A percentile compares a stretch with the other conserved stretches of the same genome.
These are phyloP conservation scores for Drosophila robusta DNA, from an alignment of 2,888 invertebrate genomes.

Conservation along the genomic window DNA sequence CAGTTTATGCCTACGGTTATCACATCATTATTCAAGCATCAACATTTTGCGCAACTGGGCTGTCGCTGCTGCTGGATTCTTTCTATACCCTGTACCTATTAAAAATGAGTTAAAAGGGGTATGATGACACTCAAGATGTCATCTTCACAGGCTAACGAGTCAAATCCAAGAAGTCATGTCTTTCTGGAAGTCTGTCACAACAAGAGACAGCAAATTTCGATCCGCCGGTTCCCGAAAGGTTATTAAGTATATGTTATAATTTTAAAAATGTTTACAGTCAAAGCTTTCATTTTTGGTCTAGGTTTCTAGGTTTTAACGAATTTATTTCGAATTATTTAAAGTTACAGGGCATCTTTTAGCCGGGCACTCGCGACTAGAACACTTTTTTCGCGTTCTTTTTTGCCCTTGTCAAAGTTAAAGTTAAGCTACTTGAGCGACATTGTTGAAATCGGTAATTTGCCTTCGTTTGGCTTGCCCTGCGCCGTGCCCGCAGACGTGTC, in stretches of 20 bases:
- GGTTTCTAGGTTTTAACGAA: too few relatives aligned
- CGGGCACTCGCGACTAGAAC: background rate
- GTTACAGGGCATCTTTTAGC: background rate
- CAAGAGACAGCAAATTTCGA: too few relatives aligned
- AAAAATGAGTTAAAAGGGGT: conserved; percentile 6
- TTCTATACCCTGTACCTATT: conserved; percentile 17
- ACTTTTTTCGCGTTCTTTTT: conserved; percentile 10
- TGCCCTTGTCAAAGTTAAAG: conserved; percentile 77
- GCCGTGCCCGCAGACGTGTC: conserved; percentile 49
- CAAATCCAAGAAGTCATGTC: too few relatives aligned
- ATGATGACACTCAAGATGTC: background rate
- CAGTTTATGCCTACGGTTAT: conserved; percentile 80
- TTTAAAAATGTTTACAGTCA: too few relatives aligned
- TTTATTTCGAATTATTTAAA: too few relatives aligned
- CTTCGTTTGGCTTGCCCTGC: conserved; percentile 43
- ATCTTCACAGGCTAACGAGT: background rate
- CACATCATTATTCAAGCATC: conserved; percentile 80
- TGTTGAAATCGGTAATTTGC: conserved; percentile 81
- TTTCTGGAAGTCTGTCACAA: too few relatives aligned
- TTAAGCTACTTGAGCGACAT: conserved; percentile 80
- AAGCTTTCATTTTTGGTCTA: too few relatives aligned
- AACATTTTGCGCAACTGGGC: conserved; percentile 66
- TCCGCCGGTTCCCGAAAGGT: too few relatives aligned
- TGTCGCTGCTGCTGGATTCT: conserved; percentile 28
- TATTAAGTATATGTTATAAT: too few relatives aligned